These are phyloP conservation scores for Meteorus sp. DNA, from an alignment of 1,140 invertebrate genomes.

Conservation along the genomic window DNA sequence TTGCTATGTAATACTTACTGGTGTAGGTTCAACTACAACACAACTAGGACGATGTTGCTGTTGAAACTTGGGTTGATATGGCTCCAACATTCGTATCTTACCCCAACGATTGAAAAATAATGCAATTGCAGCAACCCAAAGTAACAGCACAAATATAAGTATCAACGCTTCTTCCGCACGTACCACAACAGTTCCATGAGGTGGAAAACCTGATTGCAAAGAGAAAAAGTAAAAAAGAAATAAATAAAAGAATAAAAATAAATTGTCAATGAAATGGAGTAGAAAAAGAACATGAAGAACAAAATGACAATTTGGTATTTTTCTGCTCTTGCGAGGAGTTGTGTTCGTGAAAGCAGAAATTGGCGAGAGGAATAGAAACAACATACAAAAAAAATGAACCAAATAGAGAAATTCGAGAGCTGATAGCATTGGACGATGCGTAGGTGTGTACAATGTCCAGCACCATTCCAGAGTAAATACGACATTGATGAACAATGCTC, in stretches of 20 bases:
- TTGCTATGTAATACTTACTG: conserved; percentile 39
- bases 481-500: too few relatives aligned
- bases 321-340: too few relatives aligned
- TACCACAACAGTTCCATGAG: conserved; percentile 62
- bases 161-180: conserved; percentile 78
- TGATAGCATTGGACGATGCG: too few relatives aligned
- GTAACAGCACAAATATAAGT: conserved; percentile 71
- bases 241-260: neutral
- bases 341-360: too few relatives aligned
- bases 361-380: too few relatives aligned
- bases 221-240: neutral
- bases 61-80: conserved; percentile 80
- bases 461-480: too few relatives aligned
- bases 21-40: conserved; percentile 63
- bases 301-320: too few relatives aligned
- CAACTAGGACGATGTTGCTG: conserved; percentile 73
- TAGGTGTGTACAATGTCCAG: too few relatives aligned
- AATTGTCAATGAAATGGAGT: neutral
- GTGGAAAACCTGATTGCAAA: conserved; percentile 56
- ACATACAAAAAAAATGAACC: too few relatives aligned
- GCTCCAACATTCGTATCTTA: conserved; percentile 83
- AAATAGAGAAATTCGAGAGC: too few relatives aligned
- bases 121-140: conserved; percentile 78
- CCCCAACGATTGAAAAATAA: conserved; percentile 85
- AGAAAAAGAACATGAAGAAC: too few relatives aligned